Base-by-base conservation (phyloP, 2,797 vertebrate species). In the Eleutherodactylus coqui region DNA sequence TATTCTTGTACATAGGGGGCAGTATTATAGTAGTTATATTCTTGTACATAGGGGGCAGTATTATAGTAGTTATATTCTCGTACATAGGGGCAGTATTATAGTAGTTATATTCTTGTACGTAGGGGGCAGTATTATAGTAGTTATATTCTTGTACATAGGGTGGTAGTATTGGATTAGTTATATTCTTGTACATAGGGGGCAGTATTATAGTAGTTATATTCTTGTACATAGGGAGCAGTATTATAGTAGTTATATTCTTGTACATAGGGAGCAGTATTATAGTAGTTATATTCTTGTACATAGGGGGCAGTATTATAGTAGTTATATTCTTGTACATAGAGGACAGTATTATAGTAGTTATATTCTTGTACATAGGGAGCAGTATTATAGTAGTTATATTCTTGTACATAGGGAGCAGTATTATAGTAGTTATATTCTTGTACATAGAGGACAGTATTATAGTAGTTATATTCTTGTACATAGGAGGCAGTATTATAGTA, bases 351-450 rank as follows among this genome's bases (percentile, higher is more conserved):
- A 53, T 53, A 53, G 49, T 53, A 53, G 49, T 53, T 55, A 55
- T 55, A 58, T 58, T 58, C 53, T n/a, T 58, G 53, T 58, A 58
- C 3, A 58, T 58, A 58, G 53, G n/a, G 53, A n/a, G 24, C 21
- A 58, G 53, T 58, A 58, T 58, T 58, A 58, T 58, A 58, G 53
- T 58, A 58, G 53, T 58, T 58, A 58, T 58, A 58, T 58, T 58
- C 53, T n/a, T n/a, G 53, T 58, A n/a, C 10, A 58, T 58, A 58
- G 53, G n/a, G 53, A n/a, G 53, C 21, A 58, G 53, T 58, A 58
- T 58, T 58, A 58, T 58, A 58, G 53, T 58, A n/a, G 53, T 58
- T 58, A 58, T 58, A 58, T 58, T 58, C 24, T 27, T 58, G 53
- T 58, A 58, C 3, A 58, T 58, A 58, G 24, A 24, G 6, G 53